Percentiles rank a stretch among this genome's conserved stretches.
Evolutionary conservation across 2,797 vertebrate genomes (phyloP).

Genomic region (Gambelia wislizenii): DNA sequence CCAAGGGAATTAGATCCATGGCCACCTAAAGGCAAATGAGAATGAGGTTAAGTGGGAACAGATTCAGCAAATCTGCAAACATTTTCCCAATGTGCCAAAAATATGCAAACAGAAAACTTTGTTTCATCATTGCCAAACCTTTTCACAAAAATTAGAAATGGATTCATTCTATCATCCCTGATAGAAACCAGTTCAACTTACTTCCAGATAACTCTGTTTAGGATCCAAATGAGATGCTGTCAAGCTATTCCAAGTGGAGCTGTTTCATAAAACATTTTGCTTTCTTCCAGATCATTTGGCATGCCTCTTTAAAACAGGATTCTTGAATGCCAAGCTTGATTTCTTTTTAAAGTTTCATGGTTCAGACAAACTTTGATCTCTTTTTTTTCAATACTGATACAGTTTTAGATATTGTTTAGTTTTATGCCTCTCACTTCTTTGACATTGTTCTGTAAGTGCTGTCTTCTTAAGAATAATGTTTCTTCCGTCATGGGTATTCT

Average conservation of each 20-base stretch:
- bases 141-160: not conserved
- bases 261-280: slow-evolving; percentile 62
- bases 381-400: slow-evolving; percentile 61
- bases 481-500: slow-evolving; percentile 69
- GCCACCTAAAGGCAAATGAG: not conserved
- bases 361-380: slow-evolving; percentile 64
- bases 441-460: slow-evolving; percentile 70
- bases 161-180: not conserved
- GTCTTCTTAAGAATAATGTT: slow-evolving; percentile 64
- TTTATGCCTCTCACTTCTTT: slow-evolving; percentile 68
- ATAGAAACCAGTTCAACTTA: not conserved
- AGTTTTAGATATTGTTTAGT: slow-evolving; percentile 65
- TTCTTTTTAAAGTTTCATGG: slow-evolving; percentile 60
- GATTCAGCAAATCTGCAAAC: not conserved
- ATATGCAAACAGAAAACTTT: not conserved
- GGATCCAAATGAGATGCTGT: slow-evolving; percentile 26
- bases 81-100: not conserved
- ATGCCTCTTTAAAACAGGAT: slow-evolving; percentile 46
- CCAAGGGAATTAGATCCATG: not conserved
- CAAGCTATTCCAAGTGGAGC: slow-evolving; percentile 54
- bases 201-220: not conserved
- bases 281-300: slow-evolving; percentile 55
- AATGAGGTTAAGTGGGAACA: not conserved
- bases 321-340: slow-evolving; percentile 53
- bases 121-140: not conserved